These are phyloP conservation scores for Buathra laborator DNA, from an alignment of 2,888 invertebrate species.

Conservation along the genomic window DNA sequence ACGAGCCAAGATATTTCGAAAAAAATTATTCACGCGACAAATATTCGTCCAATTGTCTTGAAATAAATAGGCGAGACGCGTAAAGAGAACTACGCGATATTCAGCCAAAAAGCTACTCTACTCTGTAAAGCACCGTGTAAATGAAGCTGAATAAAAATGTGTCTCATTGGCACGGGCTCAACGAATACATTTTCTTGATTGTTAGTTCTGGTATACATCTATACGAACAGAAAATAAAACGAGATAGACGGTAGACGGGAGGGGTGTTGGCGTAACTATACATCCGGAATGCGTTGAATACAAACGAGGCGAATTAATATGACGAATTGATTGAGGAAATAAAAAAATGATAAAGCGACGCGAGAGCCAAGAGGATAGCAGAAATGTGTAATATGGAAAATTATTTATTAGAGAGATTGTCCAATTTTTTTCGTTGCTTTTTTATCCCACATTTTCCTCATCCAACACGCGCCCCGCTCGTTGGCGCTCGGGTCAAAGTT, in stretches of 20 bases:
- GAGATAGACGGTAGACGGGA: background rate
- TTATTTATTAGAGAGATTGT: background rate
- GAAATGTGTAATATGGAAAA: slow-evolving; percentile 7
- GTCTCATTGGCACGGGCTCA: slow-evolving; percentile 67
- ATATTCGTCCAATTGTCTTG: slow-evolving; percentile 29
- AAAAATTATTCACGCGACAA: slow-evolving; percentile 10
- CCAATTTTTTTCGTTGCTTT: slow-evolving; percentile 1
- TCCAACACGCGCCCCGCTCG: background rate
- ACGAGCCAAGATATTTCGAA: background rate
- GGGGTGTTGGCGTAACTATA: slow-evolving; percentile 46
- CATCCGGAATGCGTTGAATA: slow-evolving; percentile 58
- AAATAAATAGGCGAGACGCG: slow-evolving; percentile 8
- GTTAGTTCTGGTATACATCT: slow-evolving; percentile 1
- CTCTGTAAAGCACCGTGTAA: slow-evolving; percentile 24
- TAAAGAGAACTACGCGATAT: background rate
- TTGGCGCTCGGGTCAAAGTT: slow-evolving; percentile 9
- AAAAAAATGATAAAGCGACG: background rate
- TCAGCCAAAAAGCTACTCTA: slow-evolving; percentile 44
- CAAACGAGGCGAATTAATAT: slow-evolving; percentile 49
- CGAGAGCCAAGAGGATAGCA: background rate
- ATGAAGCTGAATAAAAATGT: slow-evolving; percentile 59
- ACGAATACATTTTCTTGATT: slow-evolving; percentile 64
- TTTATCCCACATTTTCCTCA: background rate
- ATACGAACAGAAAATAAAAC: slow-evolving; percentile 1
- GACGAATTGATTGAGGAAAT: slow-evolving; percentile 32